Percentiles rank a stretch among this genome's conserved stretches.
Evolutionary conservation across 2,113 vertebrate species (phyloP).

Genomic region (Micromys minutus): DNA sequence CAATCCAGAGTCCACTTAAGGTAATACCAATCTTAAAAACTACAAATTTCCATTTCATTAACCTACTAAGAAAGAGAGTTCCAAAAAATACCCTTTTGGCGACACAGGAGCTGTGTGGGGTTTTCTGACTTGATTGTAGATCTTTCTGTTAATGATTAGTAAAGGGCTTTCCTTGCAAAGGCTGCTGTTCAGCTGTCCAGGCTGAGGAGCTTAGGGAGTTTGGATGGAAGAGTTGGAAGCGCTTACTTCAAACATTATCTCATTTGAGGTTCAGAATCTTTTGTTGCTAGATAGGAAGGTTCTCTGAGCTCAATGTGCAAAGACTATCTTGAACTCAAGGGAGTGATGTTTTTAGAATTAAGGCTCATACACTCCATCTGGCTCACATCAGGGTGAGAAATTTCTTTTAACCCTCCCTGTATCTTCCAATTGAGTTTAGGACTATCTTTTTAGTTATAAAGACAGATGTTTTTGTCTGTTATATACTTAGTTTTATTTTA

Average conservation of each 20-base stretch:
- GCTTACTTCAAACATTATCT: constrained; percentile 62
- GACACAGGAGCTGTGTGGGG: constrained; percentile 53
- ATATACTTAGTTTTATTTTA: neutral
- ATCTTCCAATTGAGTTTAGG: neutral
- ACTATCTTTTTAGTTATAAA: neutral
- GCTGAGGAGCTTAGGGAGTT: constrained; percentile 37
- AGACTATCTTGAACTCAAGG: constrained; percentile 33
- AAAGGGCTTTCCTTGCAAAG: constrained; percentile 58
- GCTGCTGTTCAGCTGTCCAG: constrained; percentile 30
- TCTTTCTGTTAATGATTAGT: constrained; percentile 65
- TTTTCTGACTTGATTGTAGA: constrained; percentile 59
- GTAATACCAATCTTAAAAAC: constrained; percentile 53
- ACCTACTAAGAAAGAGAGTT: constrained; percentile 19
- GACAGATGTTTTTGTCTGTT: neutral
- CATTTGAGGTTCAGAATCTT: constrained; percentile 64
- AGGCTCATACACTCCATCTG: constrained; percentile 50
- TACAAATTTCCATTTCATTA: constrained; percentile 64
- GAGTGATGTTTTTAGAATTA: constrained; percentile 46
- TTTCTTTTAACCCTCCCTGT: constrained; percentile 25
- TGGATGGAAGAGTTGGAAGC: constrained; percentile 36
- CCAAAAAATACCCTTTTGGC: constrained; percentile 40
- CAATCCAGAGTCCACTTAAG: constrained; percentile 59
- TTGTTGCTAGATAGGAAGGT: constrained; percentile 45
- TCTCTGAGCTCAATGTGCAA: constrained; percentile 52
- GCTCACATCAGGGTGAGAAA: constrained; percentile 24